Percentiles rank a stretch among this genome's conserved stretches.
These are phyloP conservation scores for Rhabditoides inermis DNA, from an alignment of 2,888 invertebrate species.

Conservation along the genomic window DNA sequence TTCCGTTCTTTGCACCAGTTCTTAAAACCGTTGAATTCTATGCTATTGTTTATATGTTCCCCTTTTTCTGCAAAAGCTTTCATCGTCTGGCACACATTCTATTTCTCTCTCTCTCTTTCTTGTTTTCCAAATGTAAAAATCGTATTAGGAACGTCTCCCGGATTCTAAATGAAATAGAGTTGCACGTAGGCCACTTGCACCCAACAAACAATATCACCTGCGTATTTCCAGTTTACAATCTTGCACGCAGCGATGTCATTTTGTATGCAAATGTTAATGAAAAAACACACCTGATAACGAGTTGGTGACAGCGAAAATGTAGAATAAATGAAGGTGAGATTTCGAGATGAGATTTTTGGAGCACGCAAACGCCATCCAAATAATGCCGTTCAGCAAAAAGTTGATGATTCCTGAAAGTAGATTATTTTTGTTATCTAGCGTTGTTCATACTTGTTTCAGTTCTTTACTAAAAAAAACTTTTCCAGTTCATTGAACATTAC, in stretches of 20 bases:
- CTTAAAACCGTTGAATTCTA: no score
- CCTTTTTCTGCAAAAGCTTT: no score
- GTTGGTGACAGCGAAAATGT: constrained; percentile 28
- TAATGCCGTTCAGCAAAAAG: constrained; percentile 24
- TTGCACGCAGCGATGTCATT: background rate
- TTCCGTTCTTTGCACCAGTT: no score
- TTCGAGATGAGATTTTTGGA: constrained; percentile 22
- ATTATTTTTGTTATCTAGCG: no score
- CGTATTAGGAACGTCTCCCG: background rate
- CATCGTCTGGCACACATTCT: background rate
- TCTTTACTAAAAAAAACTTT: no score
- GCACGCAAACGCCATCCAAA: constrained; percentile 25
- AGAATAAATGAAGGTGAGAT: constrained; percentile 31
- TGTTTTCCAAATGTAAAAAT: background rate
- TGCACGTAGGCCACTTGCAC: no score
- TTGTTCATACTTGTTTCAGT: no score
- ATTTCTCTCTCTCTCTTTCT: background rate
- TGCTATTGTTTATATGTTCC: no score
- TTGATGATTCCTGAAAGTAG: constrained; percentile 25
- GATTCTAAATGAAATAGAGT: no score
- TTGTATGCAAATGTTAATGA: background rate
- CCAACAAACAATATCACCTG: no score
- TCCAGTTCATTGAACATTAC: no score
- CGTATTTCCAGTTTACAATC: no score
- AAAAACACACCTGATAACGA: constrained; percentile 25